Evolutionary conservation across 2,797 vertebrate genomes (phyloP), one percentile per base, ranked within the genome.

Genomic region (Arrhamphus sclerolepis): DNA sequence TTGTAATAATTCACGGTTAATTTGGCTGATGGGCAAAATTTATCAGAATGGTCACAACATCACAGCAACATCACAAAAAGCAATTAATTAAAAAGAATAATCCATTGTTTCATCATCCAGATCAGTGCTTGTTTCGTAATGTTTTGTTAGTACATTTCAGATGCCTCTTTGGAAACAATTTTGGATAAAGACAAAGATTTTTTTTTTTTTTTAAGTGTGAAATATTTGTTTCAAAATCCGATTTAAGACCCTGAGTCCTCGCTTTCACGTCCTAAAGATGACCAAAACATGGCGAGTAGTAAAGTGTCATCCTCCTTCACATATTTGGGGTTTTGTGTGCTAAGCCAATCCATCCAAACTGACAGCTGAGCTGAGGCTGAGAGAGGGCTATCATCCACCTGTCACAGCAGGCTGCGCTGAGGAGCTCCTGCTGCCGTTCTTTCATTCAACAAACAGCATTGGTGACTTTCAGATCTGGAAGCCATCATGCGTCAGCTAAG

Each of bases 341-440:
- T 34, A 22, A 71, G 62, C 47, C 56, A 60, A 72, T 86, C 68
- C 58, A 67, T 83, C 75, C 57, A 52, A 64, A 79, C 57, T 82
- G 87, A 85, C 82, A 84, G 69, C 52, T 43, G 49, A 81, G 70
- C 54, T 51, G 51, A 62, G 56, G 52, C 70, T 55, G 63, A 78
- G 70, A 63, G 58, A 59, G 73, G 71, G 48, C 70, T 59, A 81
- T 87, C 79, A 85, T 80, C 82, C 69, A 77, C 74, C 86, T 83
- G 82, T 84, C 86, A 77, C 56, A 74, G 65, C 62, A 44, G 65
- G 61, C 71, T 75, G 20, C 70, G 56, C 55, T 72, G 70, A 82
- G 66, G 38, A 56, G 60, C 71, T 72, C 61, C 62, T 58, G 56
- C 66, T 44, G 46, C 53, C 38, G 8, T 21, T 55, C 55, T 70